Evolutionary conservation across 2,888 invertebrate species (phyloP).

Genomic region (Nomada hirtipes): DNA sequence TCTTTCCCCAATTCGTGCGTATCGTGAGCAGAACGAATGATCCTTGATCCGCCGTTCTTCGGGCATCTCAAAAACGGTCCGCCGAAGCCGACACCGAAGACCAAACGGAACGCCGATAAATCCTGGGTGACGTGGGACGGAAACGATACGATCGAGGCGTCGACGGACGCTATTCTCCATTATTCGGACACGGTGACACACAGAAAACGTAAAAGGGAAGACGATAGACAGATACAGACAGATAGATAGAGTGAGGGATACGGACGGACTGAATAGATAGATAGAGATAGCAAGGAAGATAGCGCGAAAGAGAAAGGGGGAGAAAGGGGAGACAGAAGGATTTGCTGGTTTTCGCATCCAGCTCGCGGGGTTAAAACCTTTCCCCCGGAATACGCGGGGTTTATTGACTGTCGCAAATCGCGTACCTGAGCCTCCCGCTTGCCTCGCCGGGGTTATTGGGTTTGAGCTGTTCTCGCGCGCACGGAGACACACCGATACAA

Average conservation of each 20-base stretch:
- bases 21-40: slow-evolving; percentile 14
- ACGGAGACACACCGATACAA: slow-evolving; percentile 1
- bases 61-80: slow-evolving; percentile 30
- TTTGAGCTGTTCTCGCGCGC: slow-evolving; percentile 43
- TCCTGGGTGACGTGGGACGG: slow-evolving; percentile 36
- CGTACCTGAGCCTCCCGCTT: slow-evolving; percentile 55
- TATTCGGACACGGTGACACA: slow-evolving; percentile 37
- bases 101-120: slow-evolving; percentile 27
- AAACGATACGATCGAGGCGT: slow-evolving; percentile 52
- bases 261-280: too few relatives aligned
- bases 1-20: slow-evolving; percentile 15
- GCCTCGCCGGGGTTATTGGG: slow-evolving; percentile 66
- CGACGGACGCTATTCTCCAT: slow-evolving; percentile 41
- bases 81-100: slow-evolving; percentile 17
- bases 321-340: background rate
- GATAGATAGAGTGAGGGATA: too few relatives aligned
- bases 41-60: slow-evolving; percentile 22
- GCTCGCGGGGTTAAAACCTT: slow-evolving; percentile 34
- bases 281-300: too few relatives aligned
- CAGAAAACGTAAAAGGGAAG: background rate
- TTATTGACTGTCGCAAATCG: slow-evolving; percentile 76
- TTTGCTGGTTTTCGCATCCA: slow-evolving; percentile 12
- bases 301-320: too few relatives aligned
- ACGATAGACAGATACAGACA: too few relatives aligned
- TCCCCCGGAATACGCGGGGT: slow-evolving; percentile 38